Conservation (phyloP, 2,888 invertebrate genomes). For the Slavum lentiscoides region DNA sequence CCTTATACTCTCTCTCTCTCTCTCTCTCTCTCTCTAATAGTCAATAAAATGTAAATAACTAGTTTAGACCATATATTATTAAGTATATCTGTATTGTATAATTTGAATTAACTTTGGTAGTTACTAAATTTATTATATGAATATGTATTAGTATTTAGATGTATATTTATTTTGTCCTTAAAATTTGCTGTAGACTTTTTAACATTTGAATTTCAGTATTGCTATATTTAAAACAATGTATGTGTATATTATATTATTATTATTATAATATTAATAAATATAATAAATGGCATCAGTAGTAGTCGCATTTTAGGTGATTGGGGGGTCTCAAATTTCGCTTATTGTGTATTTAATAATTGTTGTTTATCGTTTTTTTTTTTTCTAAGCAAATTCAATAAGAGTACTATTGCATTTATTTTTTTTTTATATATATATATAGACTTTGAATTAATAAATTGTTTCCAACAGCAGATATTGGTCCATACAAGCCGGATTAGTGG, state of each 20-base stretch:
- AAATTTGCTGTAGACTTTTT: conserved; percentile 36
- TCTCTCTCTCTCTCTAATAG: conserved; percentile 16
- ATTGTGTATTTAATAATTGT: conserved; percentile 12
- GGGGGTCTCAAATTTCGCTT: conserved; percentile 1
- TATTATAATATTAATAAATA: conserved; percentile 20
- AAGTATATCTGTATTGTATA: conserved; percentile 32
- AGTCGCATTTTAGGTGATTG: neutral
- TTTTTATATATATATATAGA: neutral
- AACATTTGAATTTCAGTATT: conserved; percentile 37
- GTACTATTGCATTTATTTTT: conserved; percentile 28
- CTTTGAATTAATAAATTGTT: no score
- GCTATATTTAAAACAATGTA: conserved; percentile 12
- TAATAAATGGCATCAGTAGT: conserved; percentile 11
- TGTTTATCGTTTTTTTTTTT: neutral
- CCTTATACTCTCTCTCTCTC: conserved; percentile 6
- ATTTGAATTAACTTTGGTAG: conserved; percentile 41
- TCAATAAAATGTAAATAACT: conserved; percentile 42
- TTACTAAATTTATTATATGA: conserved; percentile 43
- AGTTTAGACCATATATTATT: conserved; percentile 33
- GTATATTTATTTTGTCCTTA: conserved; percentile 39
- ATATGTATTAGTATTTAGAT: conserved; percentile 40
- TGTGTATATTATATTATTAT: no score
- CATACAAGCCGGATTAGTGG: neutral
- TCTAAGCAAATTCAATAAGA: conserved; percentile 8
- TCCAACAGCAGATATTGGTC: no score